Base-by-base conservation (phyloP, 2,888 invertebrate genomes). In the Gastracanthus pulcherrimus region DNA sequence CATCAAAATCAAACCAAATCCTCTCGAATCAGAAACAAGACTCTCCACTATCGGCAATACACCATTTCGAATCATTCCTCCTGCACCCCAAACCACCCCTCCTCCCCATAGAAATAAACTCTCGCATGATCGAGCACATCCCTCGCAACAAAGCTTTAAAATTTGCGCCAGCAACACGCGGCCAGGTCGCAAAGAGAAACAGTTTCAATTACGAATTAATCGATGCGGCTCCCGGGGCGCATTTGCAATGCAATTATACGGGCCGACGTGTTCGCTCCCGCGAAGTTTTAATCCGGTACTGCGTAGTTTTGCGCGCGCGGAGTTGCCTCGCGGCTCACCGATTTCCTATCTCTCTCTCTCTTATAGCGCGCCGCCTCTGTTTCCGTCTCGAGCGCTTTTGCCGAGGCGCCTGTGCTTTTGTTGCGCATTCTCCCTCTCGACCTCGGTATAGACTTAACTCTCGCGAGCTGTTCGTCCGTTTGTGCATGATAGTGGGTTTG, bases 151-250 rank as follows among this genome's bases (percentile, higher is more conserved):
- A 41, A 31, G 38, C 66, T 66, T 66, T 66, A 26, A 66, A 66
- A 41, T 23, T 16, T 11, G 9, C 26, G 41, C 66, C 19, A n/a
- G 51, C 51, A 45, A 16, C 51, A 66, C 29, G 36, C 26, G 31
- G 34, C 26, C 9, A 38, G 29, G 41, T n/a, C 62, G 77, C 62
- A 71, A 71, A 78, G 62, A 70, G 70, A 62, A 72, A 76, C 72
- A 62, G 76, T 76, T 82, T 76, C 79, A 72, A 76, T 82, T 75
- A 67, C 79, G 79, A 66, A 76, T 81, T 76, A 75, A 81, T 81
- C 81, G 81, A 76, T 76, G 66, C 67, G 36, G n/a, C 31, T 51
- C 66, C 41, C 29, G 36, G 41, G 55, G 41, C 51, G 69, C 74
- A 75, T 80, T 80, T 69, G 69, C 80, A 69, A 75, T 76, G 75